Conservation (phyloP, 2,113 vertebrate genomes). For the Anoura caudifer region DNA sequence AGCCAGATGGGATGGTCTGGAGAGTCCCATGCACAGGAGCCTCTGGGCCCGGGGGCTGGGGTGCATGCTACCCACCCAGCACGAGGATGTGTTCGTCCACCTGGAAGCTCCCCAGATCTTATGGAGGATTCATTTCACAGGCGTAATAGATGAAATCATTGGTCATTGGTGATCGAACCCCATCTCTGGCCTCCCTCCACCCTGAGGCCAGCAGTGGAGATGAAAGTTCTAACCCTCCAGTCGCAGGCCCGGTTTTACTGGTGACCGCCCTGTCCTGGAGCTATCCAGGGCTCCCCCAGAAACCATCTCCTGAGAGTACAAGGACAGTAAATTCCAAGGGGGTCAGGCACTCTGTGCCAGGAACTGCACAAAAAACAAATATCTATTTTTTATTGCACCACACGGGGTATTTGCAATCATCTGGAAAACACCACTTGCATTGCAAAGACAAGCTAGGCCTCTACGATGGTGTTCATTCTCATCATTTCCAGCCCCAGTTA, state of each 20-base stretch:
- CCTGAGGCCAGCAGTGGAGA: not conserved
- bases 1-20: not conserved
- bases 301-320: not conserved
- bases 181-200: not conserved
- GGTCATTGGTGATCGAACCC: accelerated
- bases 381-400: not conserved
- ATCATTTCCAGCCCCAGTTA: not conserved
- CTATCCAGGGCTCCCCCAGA: not conserved
- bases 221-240: not conserved
- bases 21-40: not conserved
- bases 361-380: not conserved
- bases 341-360: not conserved
- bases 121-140: not conserved
- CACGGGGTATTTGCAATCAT: not conserved
- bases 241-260: not conserved
- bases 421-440: not conserved
- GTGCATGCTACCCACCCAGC: accelerated
- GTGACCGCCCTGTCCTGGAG: not conserved
- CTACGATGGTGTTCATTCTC: not conserved
- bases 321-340: not conserved
- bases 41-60: not conserved
- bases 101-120: not conserved
- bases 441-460: not conserved
- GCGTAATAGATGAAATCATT: not conserved
- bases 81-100: not conserved